Percentiles rank a stretch among this genome's conserved stretches.
Evolutionary conservation across 2,888 invertebrate species (phyloP).

Genomic region (Acleris sparsana): DNA sequence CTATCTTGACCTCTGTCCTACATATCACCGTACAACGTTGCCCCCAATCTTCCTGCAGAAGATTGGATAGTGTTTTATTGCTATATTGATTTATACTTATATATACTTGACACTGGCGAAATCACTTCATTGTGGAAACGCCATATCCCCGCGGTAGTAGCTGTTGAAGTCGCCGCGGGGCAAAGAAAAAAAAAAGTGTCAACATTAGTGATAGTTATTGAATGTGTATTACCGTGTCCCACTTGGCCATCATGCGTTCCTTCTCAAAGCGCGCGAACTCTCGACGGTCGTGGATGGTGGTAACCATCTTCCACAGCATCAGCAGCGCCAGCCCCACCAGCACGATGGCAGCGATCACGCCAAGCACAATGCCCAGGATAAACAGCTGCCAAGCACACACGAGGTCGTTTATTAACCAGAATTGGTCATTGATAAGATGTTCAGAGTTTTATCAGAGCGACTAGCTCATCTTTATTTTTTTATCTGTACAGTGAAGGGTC

Average conservation of each 20-base stretch:
- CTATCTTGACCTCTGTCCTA: no score
- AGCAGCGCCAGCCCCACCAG: slow-evolving; percentile 96
- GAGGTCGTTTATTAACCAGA: neutral
- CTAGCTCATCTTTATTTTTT: neutral
- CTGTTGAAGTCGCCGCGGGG: no score
- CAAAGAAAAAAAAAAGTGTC: no score
- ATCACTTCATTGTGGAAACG: no score
- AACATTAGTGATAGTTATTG: no score
- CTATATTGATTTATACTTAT: no score
- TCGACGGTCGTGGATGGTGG: slow-evolving; percentile 97
- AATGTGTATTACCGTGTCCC: slow-evolving; percentile 93
- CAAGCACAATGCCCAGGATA: slow-evolving; percentile 93
- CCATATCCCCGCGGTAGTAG: no score
- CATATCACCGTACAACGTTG: no score
- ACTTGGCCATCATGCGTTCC: slow-evolving; percentile 98
- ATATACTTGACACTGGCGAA: no score
- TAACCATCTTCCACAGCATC: slow-evolving; percentile 97
- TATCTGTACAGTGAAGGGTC: no score
- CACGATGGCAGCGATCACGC: slow-evolving; percentile 98
- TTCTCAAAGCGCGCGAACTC: slow-evolving; percentile 99
- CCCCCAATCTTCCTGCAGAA: no score
- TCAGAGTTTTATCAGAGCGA: neutral
- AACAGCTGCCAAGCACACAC: slow-evolving; percentile 81
- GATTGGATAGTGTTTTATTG: no score
- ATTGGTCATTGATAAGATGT: neutral